A percentile compares a stretch with the other conserved stretches of the same genome.
These are phyloP conservation scores for Athalia circularis DNA, from an alignment of 2,888 invertebrate species.

Conservation along the genomic window DNA sequence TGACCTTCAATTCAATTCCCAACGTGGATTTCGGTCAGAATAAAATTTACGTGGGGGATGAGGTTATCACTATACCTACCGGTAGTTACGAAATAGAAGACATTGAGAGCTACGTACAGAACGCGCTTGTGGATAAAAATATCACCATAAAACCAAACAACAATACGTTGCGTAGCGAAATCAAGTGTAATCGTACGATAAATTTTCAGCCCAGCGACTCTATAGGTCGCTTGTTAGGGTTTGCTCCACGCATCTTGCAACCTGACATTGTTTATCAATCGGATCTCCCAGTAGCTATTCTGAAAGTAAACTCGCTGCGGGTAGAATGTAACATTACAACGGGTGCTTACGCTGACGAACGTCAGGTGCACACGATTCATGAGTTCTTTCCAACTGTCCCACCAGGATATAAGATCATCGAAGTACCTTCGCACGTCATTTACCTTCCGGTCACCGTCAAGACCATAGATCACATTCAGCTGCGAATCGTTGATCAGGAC, in stretches of 20 bases:
- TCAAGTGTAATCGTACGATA: conserved; percentile 51
- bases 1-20: conserved; percentile 58
- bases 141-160: conserved; percentile 50
- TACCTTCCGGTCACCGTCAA: conserved; percentile 63
- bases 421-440: conserved; percentile 62
- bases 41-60: too few relatives aligned
- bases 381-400: conserved; percentile 64
- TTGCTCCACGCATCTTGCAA: conserved; percentile 49
- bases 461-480: too few relatives aligned
- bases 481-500: too few relatives aligned
- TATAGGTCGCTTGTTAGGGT: conserved; percentile 59
- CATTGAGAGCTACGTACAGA: too few relatives aligned
- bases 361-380: conserved; percentile 64
- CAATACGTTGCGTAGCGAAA: conserved; percentile 56
- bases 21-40: conserved; percentile 56
- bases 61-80: too few relatives aligned
- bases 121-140: too few relatives aligned
- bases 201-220: conserved; percentile 49
- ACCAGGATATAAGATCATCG: conserved; percentile 65
- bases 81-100: too few relatives aligned
- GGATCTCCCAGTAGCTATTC: conserved; percentile 63
- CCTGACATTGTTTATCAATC: conserved; percentile 56
- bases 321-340: conserved; percentile 63
- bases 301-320: conserved; percentile 59
- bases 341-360: conserved; percentile 37